These are phyloP conservation scores for Nylanderia fulva DNA, from an alignment of 1,140 invertebrate species.

Conservation along the genomic window DNA sequence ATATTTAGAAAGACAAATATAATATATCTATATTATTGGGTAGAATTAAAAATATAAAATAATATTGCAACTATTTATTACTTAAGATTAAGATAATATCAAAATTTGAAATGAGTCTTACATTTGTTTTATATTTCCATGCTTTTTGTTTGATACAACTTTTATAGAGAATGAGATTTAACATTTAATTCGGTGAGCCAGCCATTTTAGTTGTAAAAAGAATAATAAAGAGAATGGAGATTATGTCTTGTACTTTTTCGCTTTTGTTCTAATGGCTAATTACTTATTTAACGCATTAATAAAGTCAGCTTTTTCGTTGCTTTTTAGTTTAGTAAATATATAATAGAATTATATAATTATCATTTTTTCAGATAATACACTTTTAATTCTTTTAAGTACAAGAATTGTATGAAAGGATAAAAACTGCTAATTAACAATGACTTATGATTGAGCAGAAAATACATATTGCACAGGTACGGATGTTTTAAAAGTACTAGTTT, in stretches of 20 bases:
- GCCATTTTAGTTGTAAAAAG: not conserved
- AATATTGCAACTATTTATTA: not conserved
- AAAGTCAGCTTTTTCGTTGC: constrained; percentile 18
- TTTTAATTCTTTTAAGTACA: not conserved
- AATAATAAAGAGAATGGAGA: not conserved
- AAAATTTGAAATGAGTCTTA: constrained; percentile 23
- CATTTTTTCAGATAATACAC: not conserved
- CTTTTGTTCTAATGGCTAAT: not conserved
- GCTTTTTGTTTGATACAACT: not conserved
- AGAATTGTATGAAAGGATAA: not conserved
- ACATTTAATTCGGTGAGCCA: not conserved
- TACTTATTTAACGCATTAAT: not conserved
- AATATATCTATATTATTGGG: not conserved
- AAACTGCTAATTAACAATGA: not conserved
- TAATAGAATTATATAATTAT: not conserved
- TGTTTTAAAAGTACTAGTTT: no score
- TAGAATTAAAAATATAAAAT: not conserved
- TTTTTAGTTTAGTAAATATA: not conserved
- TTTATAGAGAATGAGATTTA: not conserved
- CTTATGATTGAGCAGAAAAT: constrained; percentile 32
- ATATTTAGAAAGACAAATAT: not conserved
- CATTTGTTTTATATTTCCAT: not conserved
- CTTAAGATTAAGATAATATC: not conserved
- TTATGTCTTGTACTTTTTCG: not conserved
- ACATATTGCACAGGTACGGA: not conserved